A percentile compares a stretch with the other conserved stretches of the same genome.
Evolutionary conservation across 1,140 invertebrate species (phyloP).

Genomic region (Sminthurinus signatus): DNA sequence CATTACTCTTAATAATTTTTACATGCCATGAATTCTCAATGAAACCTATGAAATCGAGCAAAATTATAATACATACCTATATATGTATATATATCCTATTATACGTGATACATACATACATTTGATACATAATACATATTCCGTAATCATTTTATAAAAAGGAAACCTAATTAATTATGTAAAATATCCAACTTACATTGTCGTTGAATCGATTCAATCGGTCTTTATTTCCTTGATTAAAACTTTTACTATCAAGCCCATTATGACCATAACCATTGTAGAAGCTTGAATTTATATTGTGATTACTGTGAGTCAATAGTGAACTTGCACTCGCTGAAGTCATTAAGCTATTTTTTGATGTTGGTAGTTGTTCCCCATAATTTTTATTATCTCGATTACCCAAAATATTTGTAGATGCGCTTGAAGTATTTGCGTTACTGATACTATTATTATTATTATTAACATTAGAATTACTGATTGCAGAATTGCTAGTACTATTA

Average conservation of each 20-base stretch:
- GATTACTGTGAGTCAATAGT: not conserved
- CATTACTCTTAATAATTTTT: too few species aligned
- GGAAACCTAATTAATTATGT: too few species aligned
- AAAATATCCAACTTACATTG: constrained; percentile 34
- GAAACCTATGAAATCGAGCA: too few species aligned
- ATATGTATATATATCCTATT: too few species aligned
- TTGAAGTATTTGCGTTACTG: too few species aligned
- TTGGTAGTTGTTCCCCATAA: not conserved
- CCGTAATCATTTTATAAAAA: too few species aligned
- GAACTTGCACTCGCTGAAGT: not conserved
- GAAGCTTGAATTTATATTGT: constrained; percentile 13
- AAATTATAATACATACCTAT: too few species aligned
- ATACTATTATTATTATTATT: constrained; percentile 12
- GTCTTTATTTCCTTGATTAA: constrained; percentile 15
- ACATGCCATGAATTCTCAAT: too few species aligned
- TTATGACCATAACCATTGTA: not conserved
- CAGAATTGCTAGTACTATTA: not conserved
- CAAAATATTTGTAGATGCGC: too few species aligned
- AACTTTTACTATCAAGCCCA: constrained; percentile 13
- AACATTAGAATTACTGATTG: not conserved
- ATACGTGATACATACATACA: too few species aligned
- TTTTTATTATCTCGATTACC: not conserved
- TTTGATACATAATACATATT: too few species aligned
- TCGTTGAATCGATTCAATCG: constrained; percentile 19
- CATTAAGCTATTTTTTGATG: not conserved